These are phyloP conservation scores for Discoglossus pictus DNA, from an alignment of 2,797 vertebrate genomes.

Conservation along the genomic window DNA sequence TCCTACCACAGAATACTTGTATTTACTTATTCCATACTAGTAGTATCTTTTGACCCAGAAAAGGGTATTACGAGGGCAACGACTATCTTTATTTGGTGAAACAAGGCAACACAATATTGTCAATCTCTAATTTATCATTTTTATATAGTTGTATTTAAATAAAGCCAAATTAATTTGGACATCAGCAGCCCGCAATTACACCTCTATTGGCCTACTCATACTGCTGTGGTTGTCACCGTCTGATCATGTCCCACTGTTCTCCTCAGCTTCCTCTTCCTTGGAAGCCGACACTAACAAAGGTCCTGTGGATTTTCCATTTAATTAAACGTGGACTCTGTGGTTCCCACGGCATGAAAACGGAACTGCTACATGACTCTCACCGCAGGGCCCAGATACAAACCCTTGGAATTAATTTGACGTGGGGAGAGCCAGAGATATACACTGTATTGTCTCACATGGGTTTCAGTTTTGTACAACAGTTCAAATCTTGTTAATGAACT, in stretches of 20 bases:
- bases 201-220: slow-evolving; percentile 7
- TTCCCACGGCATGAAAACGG: slow-evolving; percentile 34
- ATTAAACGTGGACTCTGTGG: slow-evolving; percentile 43
- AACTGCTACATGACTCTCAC: slow-evolving; percentile 37
- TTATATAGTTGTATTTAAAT: neutral
- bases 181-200: neutral
- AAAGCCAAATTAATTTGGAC: neutral
- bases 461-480: slow-evolving; percentile 39
- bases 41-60: no score
- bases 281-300: slow-evolving; percentile 38
- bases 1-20: no score
- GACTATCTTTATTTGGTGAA: no score
- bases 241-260: slow-evolving; percentile 28
- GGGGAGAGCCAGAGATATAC: slow-evolving; percentile 36
- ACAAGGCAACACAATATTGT: no score
- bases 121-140: no score
- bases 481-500: slow-evolving; percentile 33
- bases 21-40: no score
- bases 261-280: slow-evolving; percentile 5
- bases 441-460: slow-evolving; percentile 43
- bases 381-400: slow-evolving; percentile 37
- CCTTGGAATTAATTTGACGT: slow-evolving; percentile 36
- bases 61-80: no score
- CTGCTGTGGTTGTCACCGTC: slow-evolving; percentile 21
- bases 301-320: slow-evolving; percentile 49